These are phyloP conservation scores for Callopanchax toddi DNA, from an alignment of 2,113 vertebrate species.

Conservation along the genomic window DNA sequence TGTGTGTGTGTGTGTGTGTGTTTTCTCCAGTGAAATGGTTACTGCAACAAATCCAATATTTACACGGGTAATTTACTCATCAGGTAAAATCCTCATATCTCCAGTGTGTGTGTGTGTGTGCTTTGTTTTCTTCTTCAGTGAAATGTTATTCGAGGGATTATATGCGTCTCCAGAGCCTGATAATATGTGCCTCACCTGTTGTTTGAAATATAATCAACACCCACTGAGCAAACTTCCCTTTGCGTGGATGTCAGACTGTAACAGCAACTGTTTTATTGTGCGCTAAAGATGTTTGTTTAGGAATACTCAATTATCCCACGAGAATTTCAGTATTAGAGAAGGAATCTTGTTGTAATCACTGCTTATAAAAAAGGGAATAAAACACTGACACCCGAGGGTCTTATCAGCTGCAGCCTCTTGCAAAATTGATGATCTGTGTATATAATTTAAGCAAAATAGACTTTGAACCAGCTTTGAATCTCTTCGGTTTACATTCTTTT, in stretches of 20 bases:
- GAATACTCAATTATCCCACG: slow-evolving; percentile 11
- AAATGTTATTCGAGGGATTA: slow-evolving; percentile 51
- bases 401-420: slow-evolving; percentile 18
- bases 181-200: slow-evolving; percentile 25
- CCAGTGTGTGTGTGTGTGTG: neutral
- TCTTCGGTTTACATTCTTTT: slow-evolving; percentile 23
- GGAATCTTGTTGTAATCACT: slow-evolving; percentile 12
- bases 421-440: slow-evolving; percentile 14
- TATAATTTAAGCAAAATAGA: slow-evolving; percentile 30
- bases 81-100: slow-evolving; percentile 30
- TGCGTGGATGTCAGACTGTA: slow-evolving; percentile 21
- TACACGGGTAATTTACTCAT: slow-evolving; percentile 49
- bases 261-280: slow-evolving; percentile 13
- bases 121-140: slow-evolving; percentile 11
- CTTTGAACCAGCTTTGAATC: slow-evolving; percentile 2
- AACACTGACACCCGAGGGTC: neutral
- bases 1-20: slow-evolving; percentile 11
- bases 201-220: slow-evolving; percentile 39
- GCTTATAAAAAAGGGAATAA: slow-evolving; percentile 10
- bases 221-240: slow-evolving; percentile 21
- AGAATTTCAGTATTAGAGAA: neutral
- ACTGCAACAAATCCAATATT: slow-evolving; percentile 51
- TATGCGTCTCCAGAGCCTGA: slow-evolving; percentile 24
- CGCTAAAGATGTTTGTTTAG: slow-evolving; percentile 26
- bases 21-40: slow-evolving; percentile 22